phyloP scores from a whole-genome alignment of 2,113 vertebrate species.

The Poeciliopsis retropinna region DNA sequence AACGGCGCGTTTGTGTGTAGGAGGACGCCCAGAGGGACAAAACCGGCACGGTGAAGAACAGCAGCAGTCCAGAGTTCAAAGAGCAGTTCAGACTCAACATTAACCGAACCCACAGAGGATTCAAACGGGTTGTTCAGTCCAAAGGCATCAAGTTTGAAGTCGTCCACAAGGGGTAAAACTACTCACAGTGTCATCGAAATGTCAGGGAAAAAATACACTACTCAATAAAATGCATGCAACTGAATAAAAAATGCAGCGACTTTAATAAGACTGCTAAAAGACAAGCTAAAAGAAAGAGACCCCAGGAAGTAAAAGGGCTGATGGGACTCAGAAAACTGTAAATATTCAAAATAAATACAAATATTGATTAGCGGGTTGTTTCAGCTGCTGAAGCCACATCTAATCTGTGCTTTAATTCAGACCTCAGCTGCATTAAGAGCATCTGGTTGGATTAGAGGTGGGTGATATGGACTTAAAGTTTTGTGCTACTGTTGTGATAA shows the following conservation, averaged over 20 bases:
- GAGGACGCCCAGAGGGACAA: slow-evolving; percentile 93
- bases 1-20: slow-evolving; percentile 65
- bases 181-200: not conserved
- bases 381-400: not conserved
- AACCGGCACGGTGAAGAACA: slow-evolving; percentile 85
- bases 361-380: not conserved
- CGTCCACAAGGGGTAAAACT: slow-evolving; percentile 87
- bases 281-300: too few relatives aligned
- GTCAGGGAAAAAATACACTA: not conserved
- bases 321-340: not conserved
- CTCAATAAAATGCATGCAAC: not conserved
- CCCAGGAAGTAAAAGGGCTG: not conserved
- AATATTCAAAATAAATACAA: too few relatives aligned
- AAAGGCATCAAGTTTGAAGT: slow-evolving; percentile 95
- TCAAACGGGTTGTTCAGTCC: slow-evolving; percentile 86
- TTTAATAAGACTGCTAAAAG: not conserved
- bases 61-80: slow-evolving; percentile 88
- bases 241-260: not conserved
- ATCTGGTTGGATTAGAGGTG: not conserved
- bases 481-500: too few relatives aligned
- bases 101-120: slow-evolving; percentile 84
- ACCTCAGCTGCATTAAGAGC: not conserved
- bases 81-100: slow-evolving; percentile 89
- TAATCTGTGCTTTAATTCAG: not conserved
- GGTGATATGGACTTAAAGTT: too few relatives aligned